These are phyloP conservation scores for Pyrgilauda ruficollis DNA, from an alignment of 2,113 vertebrate genomes.

Conservation along the genomic window DNA sequence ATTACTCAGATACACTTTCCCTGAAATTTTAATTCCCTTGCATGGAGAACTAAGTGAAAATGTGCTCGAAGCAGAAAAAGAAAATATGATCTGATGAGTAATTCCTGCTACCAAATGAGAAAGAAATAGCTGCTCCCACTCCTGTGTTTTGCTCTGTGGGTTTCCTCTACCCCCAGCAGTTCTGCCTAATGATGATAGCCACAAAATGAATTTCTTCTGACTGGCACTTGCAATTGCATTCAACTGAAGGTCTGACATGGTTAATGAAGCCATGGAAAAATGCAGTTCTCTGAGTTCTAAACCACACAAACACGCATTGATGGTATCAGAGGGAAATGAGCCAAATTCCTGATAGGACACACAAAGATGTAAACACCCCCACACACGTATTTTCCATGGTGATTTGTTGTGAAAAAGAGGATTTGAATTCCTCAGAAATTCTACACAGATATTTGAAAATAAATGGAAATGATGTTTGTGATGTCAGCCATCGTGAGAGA, in stretches of 20 bases:
- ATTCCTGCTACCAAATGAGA: constrained; percentile 21
- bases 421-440: neutral
- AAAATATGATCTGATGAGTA: neutral
- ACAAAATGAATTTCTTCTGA: constrained; percentile 35
- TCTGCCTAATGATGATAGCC: constrained; percentile 10
- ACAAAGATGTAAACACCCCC: neutral
- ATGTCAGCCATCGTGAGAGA: neutral
- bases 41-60: neutral
- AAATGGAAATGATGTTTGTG: neutral
- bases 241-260: neutral
- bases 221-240: constrained; percentile 5
- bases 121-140: neutral
- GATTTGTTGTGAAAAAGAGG: neutral
- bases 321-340: neutral
- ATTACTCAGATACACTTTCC: neutral
- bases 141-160: neutral
- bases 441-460: neutral
- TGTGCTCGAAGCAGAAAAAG: neutral
- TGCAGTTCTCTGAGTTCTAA: neutral
- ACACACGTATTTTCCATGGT: neutral
- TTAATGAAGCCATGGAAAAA: neutral
- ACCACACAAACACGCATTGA: neutral
- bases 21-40: neutral
- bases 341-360: neutral
- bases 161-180: neutral